Conservation (phyloP, 2,113 vertebrate genomes). For the Misgurnus anguillicaudatus region DNA sequence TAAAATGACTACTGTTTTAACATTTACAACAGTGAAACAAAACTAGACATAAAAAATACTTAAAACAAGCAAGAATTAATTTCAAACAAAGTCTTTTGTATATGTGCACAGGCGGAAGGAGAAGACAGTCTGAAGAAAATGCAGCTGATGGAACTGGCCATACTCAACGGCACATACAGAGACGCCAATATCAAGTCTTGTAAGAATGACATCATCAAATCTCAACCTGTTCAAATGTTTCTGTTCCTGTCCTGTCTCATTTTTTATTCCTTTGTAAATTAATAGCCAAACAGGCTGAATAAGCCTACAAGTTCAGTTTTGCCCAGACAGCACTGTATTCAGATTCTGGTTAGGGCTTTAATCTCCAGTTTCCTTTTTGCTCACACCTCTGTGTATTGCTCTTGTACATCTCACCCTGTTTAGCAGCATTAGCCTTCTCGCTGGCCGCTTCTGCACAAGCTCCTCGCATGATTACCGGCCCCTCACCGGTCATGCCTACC, state of each 20-base stretch:
- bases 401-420: conserved; percentile 55
- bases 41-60: too few relatives aligned
- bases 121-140: conserved; percentile 99
- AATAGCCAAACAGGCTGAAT: too few relatives aligned
- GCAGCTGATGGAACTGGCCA: conserved; percentile 99
- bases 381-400: conserved; percentile 41
- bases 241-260: conserved; percentile 38
- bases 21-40: too few relatives aligned
- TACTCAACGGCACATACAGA: conserved; percentile 98
- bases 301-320: too few relatives aligned
- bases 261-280: conserved; percentile 40
- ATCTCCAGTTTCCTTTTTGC: conserved; percentile 31
- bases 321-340: too few relatives aligned
- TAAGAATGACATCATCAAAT: conserved; percentile 78
- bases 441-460: conserved; percentile 93
- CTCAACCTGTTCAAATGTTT: conserved; percentile 36
- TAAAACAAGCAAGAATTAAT: too few relatives aligned
- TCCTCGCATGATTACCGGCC: conserved; percentile 94
- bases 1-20: too few relatives aligned
- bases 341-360: background rate
- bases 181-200: conserved; percentile 99
- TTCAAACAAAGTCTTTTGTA: background rate
- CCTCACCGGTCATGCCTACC: conserved; percentile 88
- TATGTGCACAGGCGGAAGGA: conserved; percentile 86
- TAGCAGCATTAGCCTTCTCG: conserved; percentile 90